These are phyloP conservation scores for Chymomyza fuscimana DNA, from an alignment of 2,888 invertebrate species.

Conservation along the genomic window DNA sequence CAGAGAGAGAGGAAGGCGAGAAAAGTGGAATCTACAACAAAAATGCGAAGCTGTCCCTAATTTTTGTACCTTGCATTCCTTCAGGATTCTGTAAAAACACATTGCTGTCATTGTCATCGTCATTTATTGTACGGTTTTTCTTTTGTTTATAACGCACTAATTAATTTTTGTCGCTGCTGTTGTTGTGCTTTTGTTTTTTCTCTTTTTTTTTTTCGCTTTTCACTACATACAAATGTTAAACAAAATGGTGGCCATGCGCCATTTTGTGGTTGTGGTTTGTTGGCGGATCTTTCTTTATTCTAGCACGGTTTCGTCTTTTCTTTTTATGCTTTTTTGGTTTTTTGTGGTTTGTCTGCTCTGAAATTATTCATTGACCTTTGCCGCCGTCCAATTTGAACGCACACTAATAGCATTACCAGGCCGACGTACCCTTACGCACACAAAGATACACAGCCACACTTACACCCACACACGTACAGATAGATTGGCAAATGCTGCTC, in stretches of 20 bases:
- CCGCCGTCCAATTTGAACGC: constrained; percentile 14
- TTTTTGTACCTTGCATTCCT: background rate
- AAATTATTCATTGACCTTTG: constrained; percentile 45
- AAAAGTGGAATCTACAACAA: constrained; percentile 11
- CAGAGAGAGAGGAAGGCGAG: constrained; percentile 14
- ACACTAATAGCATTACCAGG: constrained; percentile 8
- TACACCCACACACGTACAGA: background rate
- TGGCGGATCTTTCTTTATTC: background rate
- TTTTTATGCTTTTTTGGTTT: background rate
- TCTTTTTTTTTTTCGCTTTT: too few species aligned
- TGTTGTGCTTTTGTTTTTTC: background rate
- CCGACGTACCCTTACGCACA: constrained; percentile 3
- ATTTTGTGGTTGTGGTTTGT: constrained; percentile 7
- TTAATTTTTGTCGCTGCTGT: constrained; percentile 16
- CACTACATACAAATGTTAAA: background rate
- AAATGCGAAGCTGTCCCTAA: constrained; percentile 7
- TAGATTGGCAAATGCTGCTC: background rate
- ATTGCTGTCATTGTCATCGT: background rate
- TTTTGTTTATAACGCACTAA: constrained; percentile 22
- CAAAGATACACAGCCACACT: background rate
- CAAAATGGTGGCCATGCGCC: constrained; percentile 5
- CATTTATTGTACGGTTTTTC: background rate
- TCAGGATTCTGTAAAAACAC: background rate
- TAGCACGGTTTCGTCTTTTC: background rate
- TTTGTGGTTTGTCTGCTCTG: constrained; percentile 1